Percentiles rank a stretch among this genome's conserved stretches.
Evolutionary conservation across 2,888 invertebrate species (phyloP).

Genomic region (Cephus pulcher): DNA sequence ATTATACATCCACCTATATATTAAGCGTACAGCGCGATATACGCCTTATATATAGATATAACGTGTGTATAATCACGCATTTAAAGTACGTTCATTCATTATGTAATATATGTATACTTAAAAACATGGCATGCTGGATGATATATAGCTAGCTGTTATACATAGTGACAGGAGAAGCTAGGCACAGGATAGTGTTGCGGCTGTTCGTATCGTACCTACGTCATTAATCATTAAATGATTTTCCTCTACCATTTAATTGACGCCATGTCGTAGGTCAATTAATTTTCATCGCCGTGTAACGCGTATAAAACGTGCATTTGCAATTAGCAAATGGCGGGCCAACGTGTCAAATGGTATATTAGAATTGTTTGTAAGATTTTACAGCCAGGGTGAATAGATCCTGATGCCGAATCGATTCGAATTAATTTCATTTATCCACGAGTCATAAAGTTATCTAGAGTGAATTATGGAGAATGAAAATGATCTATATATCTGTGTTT

Average conservation of each 20-base stretch:
- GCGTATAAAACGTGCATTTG: not conserved
- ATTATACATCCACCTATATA: constrained; percentile 4
- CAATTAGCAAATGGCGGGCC: not conserved
- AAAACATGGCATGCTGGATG: constrained; percentile 61
- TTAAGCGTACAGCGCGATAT: not conserved
- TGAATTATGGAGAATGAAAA: not conserved
- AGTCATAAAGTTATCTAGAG: not conserved
- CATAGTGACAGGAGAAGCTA: constrained; percentile 67
- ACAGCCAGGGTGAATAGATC: not conserved
- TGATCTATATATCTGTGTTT: too few species aligned
- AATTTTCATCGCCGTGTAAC: not conserved
- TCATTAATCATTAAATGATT: constrained; percentile 15
- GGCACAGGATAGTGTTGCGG: constrained; percentile 65
- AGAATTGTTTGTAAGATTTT: not conserved
- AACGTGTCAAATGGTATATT: not conserved
- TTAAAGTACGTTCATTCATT: constrained; percentile 11
- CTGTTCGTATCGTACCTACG: constrained; percentile 55
- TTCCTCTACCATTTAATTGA: not conserved
- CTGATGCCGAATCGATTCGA: not conserved
- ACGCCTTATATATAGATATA: not conserved
- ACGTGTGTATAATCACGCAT: constrained; percentile 2
- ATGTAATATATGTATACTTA: constrained; percentile 16
- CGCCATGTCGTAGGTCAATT: not conserved
- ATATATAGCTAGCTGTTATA: constrained; percentile 66
- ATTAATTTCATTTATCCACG: not conserved